A percentile compares a stretch with the other conserved stretches of the same genome.
Evolutionary conservation across 1,140 invertebrate genomes (phyloP).

Genomic region (Nasonia vitripennis): DNA sequence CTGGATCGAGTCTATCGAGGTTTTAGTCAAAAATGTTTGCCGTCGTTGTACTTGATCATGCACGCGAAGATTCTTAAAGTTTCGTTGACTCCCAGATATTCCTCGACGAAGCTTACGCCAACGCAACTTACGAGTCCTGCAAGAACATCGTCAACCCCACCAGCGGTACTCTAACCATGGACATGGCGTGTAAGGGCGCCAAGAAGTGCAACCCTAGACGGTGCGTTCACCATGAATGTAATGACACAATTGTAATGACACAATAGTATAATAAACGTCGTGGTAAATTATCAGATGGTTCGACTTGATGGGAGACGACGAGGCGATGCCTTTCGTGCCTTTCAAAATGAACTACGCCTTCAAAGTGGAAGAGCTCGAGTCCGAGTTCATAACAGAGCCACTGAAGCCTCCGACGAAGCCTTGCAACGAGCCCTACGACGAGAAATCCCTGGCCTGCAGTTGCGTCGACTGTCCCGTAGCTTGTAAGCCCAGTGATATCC

Average conservation of each 20-base stretch:
- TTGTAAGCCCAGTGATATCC: constrained; percentile 74
- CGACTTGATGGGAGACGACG: constrained; percentile 81
- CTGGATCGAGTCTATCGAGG: constrained; percentile 58
- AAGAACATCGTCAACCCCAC: constrained; percentile 78
- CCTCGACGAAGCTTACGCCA: constrained; percentile 75
- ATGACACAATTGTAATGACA: too few relatives aligned
- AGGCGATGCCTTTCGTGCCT: constrained; percentile 80
- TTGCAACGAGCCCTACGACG: constrained; percentile 78
- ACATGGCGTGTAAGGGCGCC: constrained; percentile 86
- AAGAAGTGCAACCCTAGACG: constrained; percentile 81
- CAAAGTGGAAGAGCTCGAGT: neutral
- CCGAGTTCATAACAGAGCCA: constrained; percentile 62
- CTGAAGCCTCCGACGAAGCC: constrained; percentile 75
- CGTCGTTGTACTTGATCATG: constrained; percentile 5
- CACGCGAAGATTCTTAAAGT: neutral
- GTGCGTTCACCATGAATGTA: constrained; percentile 65
- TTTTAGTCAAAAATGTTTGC: constrained; percentile 43
- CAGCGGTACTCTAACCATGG: constrained; percentile 81
- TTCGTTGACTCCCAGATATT: constrained; percentile 56
- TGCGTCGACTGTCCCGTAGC: constrained; percentile 85
- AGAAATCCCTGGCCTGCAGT: constrained; percentile 78
- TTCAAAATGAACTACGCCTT: constrained; percentile 81
- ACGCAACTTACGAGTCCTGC: constrained; percentile 82
- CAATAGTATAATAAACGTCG: too few relatives aligned
- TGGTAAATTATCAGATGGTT: constrained; percentile 78